phyloP scores from a whole-genome alignment of 2,797 vertebrate genomes.

The Rhincodon typus region DNA sequence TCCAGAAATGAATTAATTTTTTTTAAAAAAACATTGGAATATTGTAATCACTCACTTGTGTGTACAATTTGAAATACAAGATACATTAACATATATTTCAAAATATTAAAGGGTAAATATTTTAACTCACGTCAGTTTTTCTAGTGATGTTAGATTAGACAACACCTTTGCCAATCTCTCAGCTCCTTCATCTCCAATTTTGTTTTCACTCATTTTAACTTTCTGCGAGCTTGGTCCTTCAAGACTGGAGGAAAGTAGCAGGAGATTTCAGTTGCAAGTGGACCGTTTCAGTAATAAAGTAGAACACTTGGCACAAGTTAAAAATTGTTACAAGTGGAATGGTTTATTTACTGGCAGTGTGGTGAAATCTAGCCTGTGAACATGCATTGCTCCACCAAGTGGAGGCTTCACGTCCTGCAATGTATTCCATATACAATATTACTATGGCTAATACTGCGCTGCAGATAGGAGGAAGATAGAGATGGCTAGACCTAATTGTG shows the following conservation, averaged over 20 bases:
- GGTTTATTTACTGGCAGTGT: too few species aligned
- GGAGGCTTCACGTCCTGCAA: neutral
- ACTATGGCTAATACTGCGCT: neutral
- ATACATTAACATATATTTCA: neutral
- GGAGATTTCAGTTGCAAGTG: constrained; percentile 42
- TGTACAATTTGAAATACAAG: neutral
- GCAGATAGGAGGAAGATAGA: too few species aligned
- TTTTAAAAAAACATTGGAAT: neutral
- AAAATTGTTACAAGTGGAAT: too few species aligned
- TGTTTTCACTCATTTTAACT: constrained; percentile 60
- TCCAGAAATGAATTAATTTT: neutral
- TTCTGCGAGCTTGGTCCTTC: constrained; percentile 12
- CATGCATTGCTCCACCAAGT: neutral
- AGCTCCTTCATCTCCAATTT: constrained; percentile 73
- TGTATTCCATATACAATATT: neutral
- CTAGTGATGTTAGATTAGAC: constrained; percentile 62
- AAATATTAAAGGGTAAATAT: neutral
- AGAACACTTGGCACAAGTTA: neutral
- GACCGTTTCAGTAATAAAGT: neutral
- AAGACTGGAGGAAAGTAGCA: constrained; percentile 35
- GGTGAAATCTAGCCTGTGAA: neutral
- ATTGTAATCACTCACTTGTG: neutral
- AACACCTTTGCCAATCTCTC: constrained; percentile 63
- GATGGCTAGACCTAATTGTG: too few species aligned
- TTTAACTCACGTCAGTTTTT: constrained; percentile 80